Base-by-base conservation (phyloP, 2,888 invertebrate genomes). In the Nephrotoma appendiculata region DNA sequence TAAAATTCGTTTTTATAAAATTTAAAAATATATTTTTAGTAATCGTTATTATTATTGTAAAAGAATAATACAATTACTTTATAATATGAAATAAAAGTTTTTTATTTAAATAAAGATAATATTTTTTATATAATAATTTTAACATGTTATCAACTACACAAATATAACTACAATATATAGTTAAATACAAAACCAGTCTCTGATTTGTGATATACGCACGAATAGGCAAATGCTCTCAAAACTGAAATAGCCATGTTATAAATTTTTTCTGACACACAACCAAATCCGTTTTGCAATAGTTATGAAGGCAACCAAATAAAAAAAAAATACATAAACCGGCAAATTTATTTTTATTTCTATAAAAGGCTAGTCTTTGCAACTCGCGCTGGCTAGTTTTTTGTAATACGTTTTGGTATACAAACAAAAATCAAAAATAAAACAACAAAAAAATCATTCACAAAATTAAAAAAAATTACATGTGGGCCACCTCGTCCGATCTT, bases 401-500 rank as follows among this genome's bases (percentile, higher is more conserved):
- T 86, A 87, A 83, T 31, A 71, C 31, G 31, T 86, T 87, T 57
- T 45, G 86, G 86, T 57, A 86, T 45, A 86, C 6, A 86, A 52
- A 57, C 31, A 45, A 45, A 45, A 44, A 84, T 41, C 71, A 48
- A 86, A 92, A 92, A 86, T 93, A 93, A 93, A 93, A 93, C 94
- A 93, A 94, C 41, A 86, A 86, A 87, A 88, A 88, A 87, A 87
- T 87, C 92, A 92, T 92, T 91, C 91, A 91, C 91, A 87, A 87
- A 85, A 93, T 92, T 92, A 85, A 93, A 93, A 93, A 93, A 94
- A 93, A 94, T 93, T 93, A 92, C 93, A 95, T 95, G 95, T 95
- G 96, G 96, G 96, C 96, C 96, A 95, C 94, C 94, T 95, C 96
- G 96, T 96, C 96, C 96, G 96, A 95, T 95, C 95, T 95, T 95